Conservation (phyloP, 2,797 vertebrate species). For the Malurus splendens region DNA sequence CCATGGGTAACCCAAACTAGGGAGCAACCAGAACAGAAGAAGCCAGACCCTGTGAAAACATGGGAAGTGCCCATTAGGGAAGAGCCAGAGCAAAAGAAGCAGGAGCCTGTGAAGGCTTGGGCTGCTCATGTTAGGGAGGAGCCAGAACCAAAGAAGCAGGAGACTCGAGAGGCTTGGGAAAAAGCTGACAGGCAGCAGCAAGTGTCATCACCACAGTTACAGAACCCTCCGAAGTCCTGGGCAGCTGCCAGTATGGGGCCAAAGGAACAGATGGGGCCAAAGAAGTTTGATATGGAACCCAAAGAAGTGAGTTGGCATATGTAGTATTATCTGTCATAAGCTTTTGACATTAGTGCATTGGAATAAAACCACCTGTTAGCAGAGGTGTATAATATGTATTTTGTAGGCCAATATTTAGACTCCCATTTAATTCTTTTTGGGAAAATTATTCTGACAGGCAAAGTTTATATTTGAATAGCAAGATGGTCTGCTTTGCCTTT, state of each 20-base stretch:
- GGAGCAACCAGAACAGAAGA: conserved; percentile 64
- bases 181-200: conserved; percentile 61
- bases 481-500: background rate
- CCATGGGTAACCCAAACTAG: conserved; percentile 75
- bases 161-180: conserved; percentile 81
- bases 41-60: conserved; percentile 56
- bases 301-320: conserved; percentile 81
- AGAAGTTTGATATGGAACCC: conserved; percentile 68
- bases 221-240: conserved; percentile 76
- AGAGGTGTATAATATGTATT: background rate
- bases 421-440: background rate
- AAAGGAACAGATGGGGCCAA: conserved; percentile 69
- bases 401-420: background rate
- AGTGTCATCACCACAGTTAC: conserved; percentile 47
- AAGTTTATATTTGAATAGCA: background rate
- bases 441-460: background rate
- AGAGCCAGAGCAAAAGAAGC: conserved; percentile 64
- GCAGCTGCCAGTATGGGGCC: conserved; percentile 76
- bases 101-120: conserved; percentile 66
- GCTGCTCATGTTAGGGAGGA: conserved; percentile 61
- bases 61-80: conserved; percentile 65
- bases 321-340: conserved; percentile 39
- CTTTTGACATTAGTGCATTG: background rate
- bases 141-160: conserved; percentile 64
- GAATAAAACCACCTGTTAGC: background rate